phyloP scores from a whole-genome alignment of 2,113 vertebrate genomes.

The Tragelaphus buxtoni region DNA sequence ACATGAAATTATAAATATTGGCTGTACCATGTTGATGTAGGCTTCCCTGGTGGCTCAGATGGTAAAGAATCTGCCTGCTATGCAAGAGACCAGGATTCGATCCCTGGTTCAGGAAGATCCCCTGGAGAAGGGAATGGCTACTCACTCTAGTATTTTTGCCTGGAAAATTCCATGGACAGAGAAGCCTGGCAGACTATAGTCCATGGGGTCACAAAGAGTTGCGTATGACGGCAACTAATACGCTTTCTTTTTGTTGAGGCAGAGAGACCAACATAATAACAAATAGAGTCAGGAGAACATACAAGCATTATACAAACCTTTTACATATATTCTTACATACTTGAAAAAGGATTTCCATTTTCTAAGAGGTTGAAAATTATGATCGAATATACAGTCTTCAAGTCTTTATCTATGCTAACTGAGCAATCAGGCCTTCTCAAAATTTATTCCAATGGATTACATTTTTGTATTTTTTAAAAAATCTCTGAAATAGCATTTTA shows the following conservation, averaged over 20 bases:
- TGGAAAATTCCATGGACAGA: background rate
- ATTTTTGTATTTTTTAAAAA: background rate
- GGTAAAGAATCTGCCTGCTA: background rate
- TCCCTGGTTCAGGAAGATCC: background rate
- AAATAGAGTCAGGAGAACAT: background rate
- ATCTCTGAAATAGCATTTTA: background rate
- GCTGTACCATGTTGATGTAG: background rate
- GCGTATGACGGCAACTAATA: background rate
- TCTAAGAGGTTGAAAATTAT: background rate
- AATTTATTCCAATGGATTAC: background rate
- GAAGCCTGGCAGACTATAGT: background rate
- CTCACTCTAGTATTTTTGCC: background rate
- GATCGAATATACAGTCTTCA: background rate
- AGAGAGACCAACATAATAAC: background rate
- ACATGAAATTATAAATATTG: background rate
- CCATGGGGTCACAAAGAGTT: background rate
- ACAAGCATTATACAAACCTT: background rate
- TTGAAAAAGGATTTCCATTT: background rate
- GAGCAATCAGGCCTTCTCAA: background rate
- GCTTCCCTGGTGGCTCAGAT: background rate
- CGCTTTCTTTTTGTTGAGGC: background rate
- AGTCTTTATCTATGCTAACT: background rate
- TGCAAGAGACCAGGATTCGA: fast-evolving
- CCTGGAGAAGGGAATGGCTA: background rate
- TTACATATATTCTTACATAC: background rate